Conservation (phyloP, 2,113 vertebrate genomes). For the Perca schrenkii region DNA sequence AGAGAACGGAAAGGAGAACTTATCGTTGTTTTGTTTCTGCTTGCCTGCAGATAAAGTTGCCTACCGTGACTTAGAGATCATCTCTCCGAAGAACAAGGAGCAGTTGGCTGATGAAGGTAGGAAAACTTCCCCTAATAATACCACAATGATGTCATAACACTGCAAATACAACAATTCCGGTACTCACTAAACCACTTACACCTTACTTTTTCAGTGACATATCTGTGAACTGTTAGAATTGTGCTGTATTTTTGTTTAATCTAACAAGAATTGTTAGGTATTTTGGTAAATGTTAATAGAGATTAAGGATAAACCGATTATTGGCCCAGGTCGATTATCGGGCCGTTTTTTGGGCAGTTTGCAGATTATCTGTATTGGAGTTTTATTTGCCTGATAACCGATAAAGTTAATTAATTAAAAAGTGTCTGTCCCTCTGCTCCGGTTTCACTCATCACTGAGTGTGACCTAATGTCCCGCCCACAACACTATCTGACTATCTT, state of each 20-base stretch:
- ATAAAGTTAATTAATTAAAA: too few species aligned
- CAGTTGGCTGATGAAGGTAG: conserved; percentile 58
- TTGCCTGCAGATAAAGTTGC: neutral
- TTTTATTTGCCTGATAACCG: too few species aligned
- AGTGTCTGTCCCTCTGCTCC: too few species aligned
- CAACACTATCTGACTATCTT: too few species aligned
- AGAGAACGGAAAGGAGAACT: too few species aligned
- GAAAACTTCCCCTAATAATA: neutral
- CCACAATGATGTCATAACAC: neutral
- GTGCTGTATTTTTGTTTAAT: neutral
- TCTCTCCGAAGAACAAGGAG: conserved; percentile 16
- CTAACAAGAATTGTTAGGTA: neutral
- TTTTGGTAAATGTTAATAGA: neutral
- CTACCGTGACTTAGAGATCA: neutral
- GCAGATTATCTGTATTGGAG: too few species aligned
- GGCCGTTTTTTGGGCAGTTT: too few species aligned
- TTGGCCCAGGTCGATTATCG: neutral
- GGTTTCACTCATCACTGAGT: too few species aligned
- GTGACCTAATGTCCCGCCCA: too few species aligned
- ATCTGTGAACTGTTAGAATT: neutral
- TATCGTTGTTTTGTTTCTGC: neutral
- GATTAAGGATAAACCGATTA: neutral
- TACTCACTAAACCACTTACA: neutral
- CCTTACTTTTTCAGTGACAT: neutral
- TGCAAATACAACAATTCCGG: neutral